Conservation (phyloP, 2,113 vertebrate species). For the Chunga burmeisteri region DNA sequence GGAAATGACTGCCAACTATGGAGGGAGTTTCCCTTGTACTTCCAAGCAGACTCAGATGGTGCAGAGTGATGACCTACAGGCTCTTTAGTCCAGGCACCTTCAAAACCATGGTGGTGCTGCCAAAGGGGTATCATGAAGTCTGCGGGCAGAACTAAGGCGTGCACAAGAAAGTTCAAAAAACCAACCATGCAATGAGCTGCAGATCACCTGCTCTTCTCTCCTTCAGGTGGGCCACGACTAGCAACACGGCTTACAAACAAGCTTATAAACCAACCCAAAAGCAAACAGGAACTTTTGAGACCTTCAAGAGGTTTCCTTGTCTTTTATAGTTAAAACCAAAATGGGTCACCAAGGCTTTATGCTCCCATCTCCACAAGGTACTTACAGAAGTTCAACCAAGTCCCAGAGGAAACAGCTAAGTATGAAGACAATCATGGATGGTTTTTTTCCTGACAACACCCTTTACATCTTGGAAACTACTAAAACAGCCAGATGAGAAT, state of each 20-base stretch:
- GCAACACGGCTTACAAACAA: not conserved
- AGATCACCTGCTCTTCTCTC: not conserved
- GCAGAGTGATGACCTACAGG: not conserved
- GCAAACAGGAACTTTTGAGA: not conserved
- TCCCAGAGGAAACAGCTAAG: not conserved
- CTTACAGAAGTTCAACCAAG: not conserved
- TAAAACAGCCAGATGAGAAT: conserved; percentile 23
- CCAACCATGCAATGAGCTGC: not conserved
- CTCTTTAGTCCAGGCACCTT: not conserved
- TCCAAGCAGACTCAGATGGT: not conserved
- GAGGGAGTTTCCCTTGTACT: not conserved
- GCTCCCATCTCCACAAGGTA: not conserved
- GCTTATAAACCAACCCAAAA: not conserved
- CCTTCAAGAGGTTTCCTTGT: not conserved
- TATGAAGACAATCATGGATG: not conserved
- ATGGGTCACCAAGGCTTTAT: not conserved
- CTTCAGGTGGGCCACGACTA: not conserved
- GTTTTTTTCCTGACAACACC: conserved; percentile 60
- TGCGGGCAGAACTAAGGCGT: not conserved
- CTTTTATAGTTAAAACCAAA: conserved; percentile 7
- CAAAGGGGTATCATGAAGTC: not conserved
- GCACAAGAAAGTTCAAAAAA: not conserved
- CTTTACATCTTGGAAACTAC: conserved; percentile 24
- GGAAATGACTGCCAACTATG: not conserved
- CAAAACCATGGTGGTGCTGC: not conserved